Base-by-base conservation (phyloP, 1,140 invertebrate species). In the Cryptotermes secundus region DNA sequence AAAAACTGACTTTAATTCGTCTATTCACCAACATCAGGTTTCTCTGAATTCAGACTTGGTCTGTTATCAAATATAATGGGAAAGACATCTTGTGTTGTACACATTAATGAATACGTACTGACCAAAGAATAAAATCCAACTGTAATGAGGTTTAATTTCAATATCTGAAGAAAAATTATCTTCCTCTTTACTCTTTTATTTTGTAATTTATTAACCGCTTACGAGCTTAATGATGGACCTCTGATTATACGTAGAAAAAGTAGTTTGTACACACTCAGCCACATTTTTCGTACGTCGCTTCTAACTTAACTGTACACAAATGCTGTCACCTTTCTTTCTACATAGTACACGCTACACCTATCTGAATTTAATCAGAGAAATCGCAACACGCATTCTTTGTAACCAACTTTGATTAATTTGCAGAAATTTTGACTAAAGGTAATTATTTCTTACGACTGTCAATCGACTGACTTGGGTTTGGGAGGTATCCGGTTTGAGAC, bases 161-260 rank as follows among this genome's bases (percentile, higher is more conserved):
- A 14, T 72, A 31, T 72, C 53, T 59, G 6, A 26, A n/a, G 59
- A 72, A 49, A 49, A 72, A n/a, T 72, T 72, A 9, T 72, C 59
- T 3, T 72, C 26, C 31, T 72, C 31, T 72, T 31, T 72, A 7
- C 14, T 6, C 26, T 72, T 72, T 72, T 31, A 72, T 72, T 72
- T 26, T 16, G 59, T 72, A n/a, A 72, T 72, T 72, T 72, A 72
- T 72, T 72, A 72, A 72, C 59, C 59, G 59, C 31, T 72, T 72
- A 72, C 59, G 0, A 16, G 31, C n/a, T 7, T 72, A 72, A 72
- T 72, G 59, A 72, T 72, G n/a, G 59, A 9, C 14, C 26, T 26
- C 26, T 72, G 59, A 59, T 59, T 59, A 59, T 31, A 72, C n/a
- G n/a, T 72, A 72, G 31, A 72, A 72, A 72, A 72, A 72, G 59